A percentile compares a stretch with the other conserved stretches of the same genome.
phyloP scores from a whole-genome alignment of 2,113 vertebrate species.

The Phalacrocorax pelagicus region DNA sequence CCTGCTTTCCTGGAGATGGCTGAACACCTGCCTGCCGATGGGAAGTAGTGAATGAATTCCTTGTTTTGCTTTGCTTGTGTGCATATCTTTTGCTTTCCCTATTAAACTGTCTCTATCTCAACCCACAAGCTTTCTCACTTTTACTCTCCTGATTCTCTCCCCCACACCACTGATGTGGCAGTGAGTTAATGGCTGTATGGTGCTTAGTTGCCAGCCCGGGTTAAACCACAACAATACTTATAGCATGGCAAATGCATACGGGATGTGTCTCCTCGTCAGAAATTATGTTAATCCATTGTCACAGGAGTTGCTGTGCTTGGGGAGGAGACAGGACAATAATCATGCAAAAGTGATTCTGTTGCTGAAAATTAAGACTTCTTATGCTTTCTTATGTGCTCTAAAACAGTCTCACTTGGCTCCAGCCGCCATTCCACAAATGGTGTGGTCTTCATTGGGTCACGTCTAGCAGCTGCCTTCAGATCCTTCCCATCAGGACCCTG shows the following conservation, averaged over 20 bases:
- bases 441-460: accelerated
- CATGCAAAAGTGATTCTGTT: background rate
- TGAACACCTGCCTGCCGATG: no score
- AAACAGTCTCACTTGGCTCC: background rate
- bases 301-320: background rate
- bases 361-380: background rate
- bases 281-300: background rate
- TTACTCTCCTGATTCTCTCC: no score
- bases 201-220: no score
- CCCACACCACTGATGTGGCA: no score
- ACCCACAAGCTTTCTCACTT: no score
- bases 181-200: no score
- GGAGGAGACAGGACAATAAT: background rate
- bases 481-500: background rate
- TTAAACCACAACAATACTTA: no score
- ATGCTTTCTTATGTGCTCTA: background rate
- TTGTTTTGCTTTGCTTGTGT: no score
- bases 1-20: no score
- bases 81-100: no score
- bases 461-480: background rate
- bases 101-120: no score
- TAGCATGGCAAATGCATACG: background rate
- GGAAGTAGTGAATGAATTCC: no score
- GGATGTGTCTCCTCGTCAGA: background rate
- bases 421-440: background rate